Percentiles rank a stretch among this genome's conserved stretches.
phyloP scores from a whole-genome alignment of 2,113 vertebrate genomes.

The Seriola quinqueradiata region DNA sequence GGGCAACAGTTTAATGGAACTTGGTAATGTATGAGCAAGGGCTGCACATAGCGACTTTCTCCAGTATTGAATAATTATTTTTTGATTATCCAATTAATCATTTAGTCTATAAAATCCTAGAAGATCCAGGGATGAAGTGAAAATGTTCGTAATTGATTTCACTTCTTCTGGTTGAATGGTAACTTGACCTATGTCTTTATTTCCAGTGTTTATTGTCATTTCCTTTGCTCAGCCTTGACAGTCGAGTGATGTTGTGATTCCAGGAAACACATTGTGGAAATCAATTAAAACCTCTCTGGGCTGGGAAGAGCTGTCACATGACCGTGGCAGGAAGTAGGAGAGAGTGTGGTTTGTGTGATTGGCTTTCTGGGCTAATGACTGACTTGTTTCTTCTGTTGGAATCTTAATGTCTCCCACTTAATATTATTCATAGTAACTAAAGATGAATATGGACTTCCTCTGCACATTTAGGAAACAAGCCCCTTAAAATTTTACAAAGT shows the following conservation, averaged over 20 bases:
- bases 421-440: neutral
- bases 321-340: constrained; percentile 39
- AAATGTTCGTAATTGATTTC: too few species aligned
- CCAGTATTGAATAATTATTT: neutral
- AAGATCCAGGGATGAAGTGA: too few species aligned
- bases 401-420: neutral
- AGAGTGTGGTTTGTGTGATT: constrained; percentile 21
- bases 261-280: constrained; percentile 65
- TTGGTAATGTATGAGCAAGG: neutral
- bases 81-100: too few species aligned
- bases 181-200: neutral
- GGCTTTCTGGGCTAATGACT: constrained; percentile 16
- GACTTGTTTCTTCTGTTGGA: neutral
- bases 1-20: neutral
- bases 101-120: too few species aligned
- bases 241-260: constrained; percentile 49
- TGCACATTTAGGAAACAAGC: too few species aligned
- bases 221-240: constrained; percentile 21
- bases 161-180: neutral
- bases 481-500: too few species aligned
- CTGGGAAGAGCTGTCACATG: constrained; percentile 34
- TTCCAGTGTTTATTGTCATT: constrained; percentile 4
- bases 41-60: neutral
- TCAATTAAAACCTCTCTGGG: constrained; percentile 59
- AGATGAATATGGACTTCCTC: neutral